A percentile compares a stretch with the other conserved stretches of the same genome.
Evolutionary conservation across 2,888 invertebrate genomes (phyloP).

Genomic region (Himalopsyche anomala): DNA sequence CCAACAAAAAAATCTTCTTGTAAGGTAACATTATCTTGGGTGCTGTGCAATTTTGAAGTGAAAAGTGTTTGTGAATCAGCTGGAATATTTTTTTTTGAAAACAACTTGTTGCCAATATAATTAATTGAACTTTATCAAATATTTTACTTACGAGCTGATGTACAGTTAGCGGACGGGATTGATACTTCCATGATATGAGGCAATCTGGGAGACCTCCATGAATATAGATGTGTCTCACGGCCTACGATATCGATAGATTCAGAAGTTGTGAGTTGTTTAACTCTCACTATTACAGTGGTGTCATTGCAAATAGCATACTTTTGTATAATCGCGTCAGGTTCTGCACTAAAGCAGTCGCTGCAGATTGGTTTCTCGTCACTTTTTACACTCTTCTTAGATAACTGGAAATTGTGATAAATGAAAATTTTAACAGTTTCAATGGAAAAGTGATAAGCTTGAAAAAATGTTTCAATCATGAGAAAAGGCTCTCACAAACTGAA

Average conservation of each 20-base stretch:
- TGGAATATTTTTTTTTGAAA: no score
- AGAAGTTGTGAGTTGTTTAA: not conserved
- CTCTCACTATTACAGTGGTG: not conserved
- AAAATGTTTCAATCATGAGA: no score
- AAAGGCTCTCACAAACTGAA: no score
- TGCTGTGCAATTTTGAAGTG: no score
- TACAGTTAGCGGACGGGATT: not conserved
- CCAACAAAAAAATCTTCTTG: no score
- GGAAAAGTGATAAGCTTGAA: no score
- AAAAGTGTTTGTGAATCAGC: no score
- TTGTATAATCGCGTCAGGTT: constrained; percentile 17
- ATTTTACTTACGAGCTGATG: constrained; percentile 2
- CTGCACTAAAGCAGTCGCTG: not conserved
- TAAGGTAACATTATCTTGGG: no score
- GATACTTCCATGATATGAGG: constrained; percentile 47
- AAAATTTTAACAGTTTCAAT: no score
- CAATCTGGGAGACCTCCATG: constrained; percentile 46
- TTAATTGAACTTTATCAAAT: no score
- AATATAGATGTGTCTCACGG: constrained; percentile 24
- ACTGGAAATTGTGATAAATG: not conserved
- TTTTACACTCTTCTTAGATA: not conserved
- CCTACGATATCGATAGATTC: not conserved
- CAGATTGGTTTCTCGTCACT: constrained; percentile 18
- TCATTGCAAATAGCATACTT: constrained; percentile 39
- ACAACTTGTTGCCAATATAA: no score